phyloP scores from a whole-genome alignment of 2,888 invertebrate genomes.

The Ariolimax columbianus region DNA sequence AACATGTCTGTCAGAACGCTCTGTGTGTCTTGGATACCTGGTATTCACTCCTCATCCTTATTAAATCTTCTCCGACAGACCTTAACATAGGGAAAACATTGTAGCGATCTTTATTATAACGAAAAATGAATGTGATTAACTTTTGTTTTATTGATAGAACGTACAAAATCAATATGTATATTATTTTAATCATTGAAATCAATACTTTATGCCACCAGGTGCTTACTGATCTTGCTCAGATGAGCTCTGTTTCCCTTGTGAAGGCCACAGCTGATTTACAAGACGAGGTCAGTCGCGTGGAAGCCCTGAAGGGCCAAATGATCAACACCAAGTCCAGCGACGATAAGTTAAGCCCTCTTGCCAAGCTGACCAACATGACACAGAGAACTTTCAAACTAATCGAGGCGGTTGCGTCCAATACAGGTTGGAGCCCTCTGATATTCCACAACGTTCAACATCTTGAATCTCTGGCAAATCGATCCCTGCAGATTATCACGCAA shows the following conservation, averaged over 20 bases:
- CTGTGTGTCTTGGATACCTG: too few relatives aligned
- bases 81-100: too few relatives aligned
- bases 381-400: constrained; percentile 62
- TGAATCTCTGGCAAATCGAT: constrained; percentile 66
- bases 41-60: too few relatives aligned
- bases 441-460: constrained; percentile 66
- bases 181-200: neutral
- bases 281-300: constrained; percentile 61
- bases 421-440: constrained; percentile 71
- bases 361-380: constrained; percentile 63
- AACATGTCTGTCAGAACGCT: too few relatives aligned
- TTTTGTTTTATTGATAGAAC: too few relatives aligned
- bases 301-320: constrained; percentile 52
- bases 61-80: too few relatives aligned
- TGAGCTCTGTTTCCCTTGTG: constrained; percentile 63
- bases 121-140: too few relatives aligned
- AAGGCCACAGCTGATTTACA: constrained; percentile 59
- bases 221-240: constrained; percentile 65
- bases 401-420: constrained; percentile 68
- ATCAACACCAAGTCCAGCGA: neutral
- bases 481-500: constrained; percentile 51
- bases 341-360: constrained; percentile 48
- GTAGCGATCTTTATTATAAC: too few relatives aligned
- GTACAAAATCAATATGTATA: too few relatives aligned
- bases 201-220: constrained; percentile 53